Evolutionary conservation across 2,113 vertebrate genomes (phyloP).

Genomic region (Vanacampus margaritifer): DNA sequence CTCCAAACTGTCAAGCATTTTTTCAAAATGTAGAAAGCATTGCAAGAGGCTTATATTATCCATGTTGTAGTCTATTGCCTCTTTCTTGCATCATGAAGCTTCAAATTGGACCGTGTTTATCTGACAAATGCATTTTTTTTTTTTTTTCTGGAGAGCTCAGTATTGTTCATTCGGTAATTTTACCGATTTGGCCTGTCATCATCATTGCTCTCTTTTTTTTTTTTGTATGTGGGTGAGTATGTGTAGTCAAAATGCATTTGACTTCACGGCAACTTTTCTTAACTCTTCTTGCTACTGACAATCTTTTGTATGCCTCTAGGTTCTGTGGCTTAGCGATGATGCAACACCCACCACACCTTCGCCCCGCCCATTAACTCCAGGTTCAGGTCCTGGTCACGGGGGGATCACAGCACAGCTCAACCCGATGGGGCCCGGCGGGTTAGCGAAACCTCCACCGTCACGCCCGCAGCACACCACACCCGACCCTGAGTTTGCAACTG

Average conservation of each 20-base stretch:
- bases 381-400: constrained; percentile 37
- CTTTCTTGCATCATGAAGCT: background rate
- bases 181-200: no score
- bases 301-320: constrained; percentile 50
- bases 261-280: background rate
- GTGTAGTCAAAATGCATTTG: background rate
- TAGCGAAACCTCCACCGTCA: constrained; percentile 48
- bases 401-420: constrained; percentile 49
- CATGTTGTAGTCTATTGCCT: background rate
- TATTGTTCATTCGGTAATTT: no score
- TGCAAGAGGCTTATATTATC: background rate
- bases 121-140: no score
- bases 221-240: no score
- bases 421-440: constrained; percentile 60
- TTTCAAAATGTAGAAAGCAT: no score
- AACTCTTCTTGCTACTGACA: background rate
- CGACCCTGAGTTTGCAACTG: constrained; percentile 76
- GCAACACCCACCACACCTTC: constrained; percentile 61
- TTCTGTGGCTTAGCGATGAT: constrained; percentile 80
- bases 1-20: no score
- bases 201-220: no score
- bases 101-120: background rate
- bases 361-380: constrained; percentile 41
- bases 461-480: constrained; percentile 76
- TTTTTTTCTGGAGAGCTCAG: no score